Conservation (phyloP, 1,140 invertebrate species). For the Plectrocnemia conspersa region DNA sequence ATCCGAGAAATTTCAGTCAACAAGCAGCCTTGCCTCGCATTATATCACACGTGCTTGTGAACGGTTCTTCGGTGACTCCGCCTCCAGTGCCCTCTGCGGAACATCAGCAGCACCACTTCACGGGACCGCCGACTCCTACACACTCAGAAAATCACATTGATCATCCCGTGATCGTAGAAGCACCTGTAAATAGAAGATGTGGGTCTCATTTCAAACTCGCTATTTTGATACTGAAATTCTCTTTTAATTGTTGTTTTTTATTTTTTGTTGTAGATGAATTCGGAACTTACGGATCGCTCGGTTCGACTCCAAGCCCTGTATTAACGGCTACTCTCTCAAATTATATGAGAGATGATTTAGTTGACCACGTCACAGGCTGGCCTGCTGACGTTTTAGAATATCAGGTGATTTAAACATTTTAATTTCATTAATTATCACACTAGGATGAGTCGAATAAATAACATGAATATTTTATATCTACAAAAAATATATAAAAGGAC, state of each 20-base stretch:
- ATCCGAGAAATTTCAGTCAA: slow-evolving; percentile 44
- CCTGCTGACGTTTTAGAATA: slow-evolving; percentile 88
- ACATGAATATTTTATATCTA: too few relatives aligned
- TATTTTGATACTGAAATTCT: not conserved
- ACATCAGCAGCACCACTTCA: slow-evolving; percentile 40
- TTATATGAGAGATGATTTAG: slow-evolving; percentile 86
- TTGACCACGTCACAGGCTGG: slow-evolving; percentile 87
- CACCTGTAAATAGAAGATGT: slow-evolving; percentile 51
- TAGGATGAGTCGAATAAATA: not conserved
- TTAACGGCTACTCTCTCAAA: slow-evolving; percentile 86
- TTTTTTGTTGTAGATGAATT: slow-evolving; percentile 35
- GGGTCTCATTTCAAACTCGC: slow-evolving; percentile 24
- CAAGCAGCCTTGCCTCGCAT: slow-evolving; percentile 68
- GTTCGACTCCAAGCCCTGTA: slow-evolving; percentile 55
- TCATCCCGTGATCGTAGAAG: slow-evolving; percentile 43
- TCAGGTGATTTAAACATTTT: slow-evolving; percentile 72
- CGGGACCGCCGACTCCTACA: slow-evolving; percentile 54
- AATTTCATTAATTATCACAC: not conserved
- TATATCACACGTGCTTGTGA: slow-evolving; percentile 38
- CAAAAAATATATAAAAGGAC: too few relatives aligned
- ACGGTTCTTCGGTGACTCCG: slow-evolving; percentile 38
- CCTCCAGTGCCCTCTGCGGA: slow-evolving; percentile 31
- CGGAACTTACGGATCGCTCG: slow-evolving; percentile 46
- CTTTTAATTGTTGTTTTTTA: not conserved
- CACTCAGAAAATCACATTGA: slow-evolving; percentile 44